Evolutionary conservation across 2,113 vertebrate genomes (phyloP).

Genomic region (Phalacrocorax aristotelis): DNA sequence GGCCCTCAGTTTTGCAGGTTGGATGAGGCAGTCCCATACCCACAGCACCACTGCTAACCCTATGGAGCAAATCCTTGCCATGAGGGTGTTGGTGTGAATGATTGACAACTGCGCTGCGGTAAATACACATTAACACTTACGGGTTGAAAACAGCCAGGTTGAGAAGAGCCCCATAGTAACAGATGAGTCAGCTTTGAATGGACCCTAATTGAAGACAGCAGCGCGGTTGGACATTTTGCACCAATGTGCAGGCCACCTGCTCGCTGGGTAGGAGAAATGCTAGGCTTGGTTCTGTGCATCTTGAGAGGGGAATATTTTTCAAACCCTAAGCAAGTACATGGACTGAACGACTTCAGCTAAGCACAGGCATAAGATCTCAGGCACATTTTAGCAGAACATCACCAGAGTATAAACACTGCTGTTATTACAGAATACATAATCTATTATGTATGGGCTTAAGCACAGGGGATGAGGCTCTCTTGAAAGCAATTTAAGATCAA

Average conservation of each 20-base stretch:
- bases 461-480: conserved; percentile 22
- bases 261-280: not conserved
- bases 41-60: not conserved
- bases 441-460: conserved; percentile 2
- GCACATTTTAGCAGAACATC: conserved; percentile 38
- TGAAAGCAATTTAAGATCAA: conserved; percentile 46
- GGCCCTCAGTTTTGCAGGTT: conserved; percentile 32
- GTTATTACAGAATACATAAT: not conserved
- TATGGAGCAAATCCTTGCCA: not conserved
- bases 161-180: conserved; percentile 31
- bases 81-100: not conserved
- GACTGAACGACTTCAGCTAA: not conserved
- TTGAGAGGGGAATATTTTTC: conserved; percentile 11
- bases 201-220: conserved; percentile 54
- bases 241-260: conserved; percentile 69
- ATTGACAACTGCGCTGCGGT: not conserved
- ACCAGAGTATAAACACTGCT: not conserved
- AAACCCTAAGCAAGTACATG: not conserved
- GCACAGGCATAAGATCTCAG: not conserved
- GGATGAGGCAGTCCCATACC: not conserved
- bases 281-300: not conserved
- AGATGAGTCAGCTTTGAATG: conserved; percentile 10
- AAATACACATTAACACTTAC: not conserved
- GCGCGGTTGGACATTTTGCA: not conserved
- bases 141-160: conserved; percentile 38